phyloP scores from a whole-genome alignment of 2,888 invertebrate genomes.

The Cosmia trapezina region DNA sequence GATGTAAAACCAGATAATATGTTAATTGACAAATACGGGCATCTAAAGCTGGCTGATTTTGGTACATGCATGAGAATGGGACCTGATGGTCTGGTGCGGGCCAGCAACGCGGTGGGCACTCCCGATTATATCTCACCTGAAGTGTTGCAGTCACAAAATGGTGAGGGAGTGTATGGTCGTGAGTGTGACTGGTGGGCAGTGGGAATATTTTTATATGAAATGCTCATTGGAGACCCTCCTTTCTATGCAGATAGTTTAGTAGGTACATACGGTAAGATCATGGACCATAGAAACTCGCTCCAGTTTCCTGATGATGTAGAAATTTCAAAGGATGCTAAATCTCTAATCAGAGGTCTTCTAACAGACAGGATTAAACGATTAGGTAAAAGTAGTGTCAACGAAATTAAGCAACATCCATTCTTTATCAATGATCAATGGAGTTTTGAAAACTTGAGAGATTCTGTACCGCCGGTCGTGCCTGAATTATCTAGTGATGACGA shows the following conservation, averaged over 20 bases:
- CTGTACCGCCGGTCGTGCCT: conserved; percentile 99
- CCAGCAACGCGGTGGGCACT: conserved; percentile 99
- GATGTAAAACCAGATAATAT: conserved; percentile 99
- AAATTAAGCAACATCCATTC: conserved; percentile 98
- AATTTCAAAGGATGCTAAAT: conserved; percentile 96
- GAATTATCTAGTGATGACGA: conserved; percentile 99
- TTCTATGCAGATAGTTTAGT: conserved; percentile 99
- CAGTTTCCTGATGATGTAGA: conserved; percentile 98
- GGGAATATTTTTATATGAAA: conserved; percentile 99
- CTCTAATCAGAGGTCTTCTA: conserved; percentile 97
- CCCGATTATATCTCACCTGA: conserved; percentile 99
- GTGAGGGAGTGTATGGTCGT: conserved; percentile 98
- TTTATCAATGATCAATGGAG: conserved; percentile 99
- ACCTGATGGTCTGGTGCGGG: conserved; percentile 97
- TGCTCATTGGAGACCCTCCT: conserved; percentile 99
- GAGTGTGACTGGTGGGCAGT: conserved; percentile 99
- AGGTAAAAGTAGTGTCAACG: conserved; percentile 97
- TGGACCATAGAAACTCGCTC: conserved; percentile 99
- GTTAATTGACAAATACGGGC: conserved; percentile 98
- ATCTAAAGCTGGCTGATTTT: conserved; percentile 99
- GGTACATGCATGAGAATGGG: conserved; percentile 99
- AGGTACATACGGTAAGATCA: conserved; percentile 99
- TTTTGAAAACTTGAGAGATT: conserved; percentile 98
- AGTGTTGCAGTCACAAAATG: conserved; percentile 98
- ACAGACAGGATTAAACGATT: conserved; percentile 97